Percentiles rank a stretch among this genome's conserved stretches.
These are phyloP conservation scores for Styela plicata DNA, from an alignment of 23 tunicate species.

Conservation along the genomic window DNA sequence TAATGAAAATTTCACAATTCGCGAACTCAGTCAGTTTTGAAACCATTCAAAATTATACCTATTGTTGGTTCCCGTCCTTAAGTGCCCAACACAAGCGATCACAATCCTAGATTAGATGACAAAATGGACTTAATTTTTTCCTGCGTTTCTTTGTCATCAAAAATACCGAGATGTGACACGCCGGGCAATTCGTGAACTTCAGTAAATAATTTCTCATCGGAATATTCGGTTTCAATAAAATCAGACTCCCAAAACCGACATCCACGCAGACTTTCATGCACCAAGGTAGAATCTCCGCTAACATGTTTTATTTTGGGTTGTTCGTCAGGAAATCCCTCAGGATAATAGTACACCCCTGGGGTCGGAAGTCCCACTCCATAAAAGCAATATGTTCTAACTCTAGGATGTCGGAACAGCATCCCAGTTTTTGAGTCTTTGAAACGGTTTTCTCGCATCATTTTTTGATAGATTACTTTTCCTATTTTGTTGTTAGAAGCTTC, in stretches of 20 bases:
- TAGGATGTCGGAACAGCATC: constrained; percentile 22
- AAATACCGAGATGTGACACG: neutral
- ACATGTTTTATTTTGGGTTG: constrained; percentile 23
- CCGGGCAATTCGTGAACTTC: constrained; percentile 1
- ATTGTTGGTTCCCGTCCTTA: no score
- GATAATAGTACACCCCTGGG: constrained; percentile 20
- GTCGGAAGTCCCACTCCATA: constrained; percentile 47
- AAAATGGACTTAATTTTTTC: neutral
- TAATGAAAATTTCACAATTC: no score
- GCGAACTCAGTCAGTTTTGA: no score
- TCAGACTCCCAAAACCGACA: constrained; percentile 35
- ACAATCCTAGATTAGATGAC: no score
- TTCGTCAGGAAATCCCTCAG: constrained; percentile 48
- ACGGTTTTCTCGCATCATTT: neutral
- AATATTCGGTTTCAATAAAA: neutral
- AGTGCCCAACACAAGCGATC: no score
- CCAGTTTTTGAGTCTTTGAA: neutral
- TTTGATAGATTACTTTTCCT: constrained; percentile 1
- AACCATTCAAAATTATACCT: no score
- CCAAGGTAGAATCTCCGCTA: constrained; percentile 50
- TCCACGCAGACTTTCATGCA: constrained; percentile 33
- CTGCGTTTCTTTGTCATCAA: neutral
- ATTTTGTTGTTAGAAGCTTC: neutral
- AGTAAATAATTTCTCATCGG: neutral
- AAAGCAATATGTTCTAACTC: constrained; percentile 50